Evolutionary conservation across 2,888 invertebrate genomes (phyloP).

Genomic region (Eilema griseolum): DNA sequence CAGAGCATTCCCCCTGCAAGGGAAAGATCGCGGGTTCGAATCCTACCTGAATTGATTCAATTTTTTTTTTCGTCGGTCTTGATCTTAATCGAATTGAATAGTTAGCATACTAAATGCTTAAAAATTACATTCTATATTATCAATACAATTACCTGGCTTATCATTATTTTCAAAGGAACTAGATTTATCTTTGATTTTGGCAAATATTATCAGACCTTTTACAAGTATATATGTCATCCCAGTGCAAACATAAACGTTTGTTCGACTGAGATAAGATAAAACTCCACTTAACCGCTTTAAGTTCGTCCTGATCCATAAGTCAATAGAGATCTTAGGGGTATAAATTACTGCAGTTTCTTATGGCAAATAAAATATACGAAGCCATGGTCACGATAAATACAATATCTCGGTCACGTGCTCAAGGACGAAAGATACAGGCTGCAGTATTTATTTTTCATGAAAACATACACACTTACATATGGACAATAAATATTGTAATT

Average conservation of each 20-base stretch:
- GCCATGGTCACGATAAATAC: not conserved
- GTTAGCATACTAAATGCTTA: not conserved
- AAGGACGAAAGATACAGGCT: not conserved
- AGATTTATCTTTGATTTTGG: conserved; percentile 48
- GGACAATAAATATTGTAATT: no score
- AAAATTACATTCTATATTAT: not conserved
- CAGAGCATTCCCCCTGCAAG: no score
- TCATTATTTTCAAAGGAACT: conserved; percentile 31
- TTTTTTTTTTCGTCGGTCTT: no score
- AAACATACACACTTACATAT: no score
- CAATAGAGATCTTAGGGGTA: not conserved
- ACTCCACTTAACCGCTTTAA: conserved; percentile 24
- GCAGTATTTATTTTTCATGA: not conserved
- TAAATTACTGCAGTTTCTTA: not conserved
- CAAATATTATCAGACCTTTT: conserved; percentile 66
- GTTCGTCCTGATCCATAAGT: conserved; percentile 9
- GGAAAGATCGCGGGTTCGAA: no score
- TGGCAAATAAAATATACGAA: not conserved
- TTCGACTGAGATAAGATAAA: conserved; percentile 48
- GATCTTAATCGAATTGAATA: no score
- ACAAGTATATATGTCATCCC: conserved; percentile 56
- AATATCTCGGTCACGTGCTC: not conserved
- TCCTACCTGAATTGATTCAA: no score
- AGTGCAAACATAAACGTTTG: conserved; percentile 65
- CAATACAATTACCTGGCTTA: conserved; percentile 31